A percentile compares a stretch with the other conserved stretches of the same genome.
phyloP scores from a whole-genome alignment of 2,888 invertebrate species.

The Pardosa pseudoannulata region DNA sequence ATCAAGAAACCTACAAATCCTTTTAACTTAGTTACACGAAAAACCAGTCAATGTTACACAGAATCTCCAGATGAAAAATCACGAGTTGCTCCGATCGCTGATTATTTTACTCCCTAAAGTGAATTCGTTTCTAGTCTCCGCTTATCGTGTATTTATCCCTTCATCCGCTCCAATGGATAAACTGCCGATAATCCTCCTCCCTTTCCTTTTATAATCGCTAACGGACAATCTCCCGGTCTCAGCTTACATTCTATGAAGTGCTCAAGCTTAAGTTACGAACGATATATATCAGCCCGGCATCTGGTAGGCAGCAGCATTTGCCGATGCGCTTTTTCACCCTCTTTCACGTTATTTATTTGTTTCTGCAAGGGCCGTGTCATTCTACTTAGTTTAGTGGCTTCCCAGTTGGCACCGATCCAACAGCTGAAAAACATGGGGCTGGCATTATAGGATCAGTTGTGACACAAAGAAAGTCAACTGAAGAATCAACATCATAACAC shows the following conservation, averaged over 20 bases:
- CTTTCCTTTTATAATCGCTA: slow-evolving; percentile 5
- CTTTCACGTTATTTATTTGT: slow-evolving; percentile 33
- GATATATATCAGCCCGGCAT: slow-evolving; percentile 35
- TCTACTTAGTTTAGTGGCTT: slow-evolving; percentile 41
- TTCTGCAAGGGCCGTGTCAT: not conserved
- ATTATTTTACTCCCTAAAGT: not conserved
- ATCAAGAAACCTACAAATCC: too few species aligned
- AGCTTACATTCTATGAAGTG: slow-evolving; percentile 44
- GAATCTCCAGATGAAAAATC: too few species aligned
- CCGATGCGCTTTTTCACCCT: slow-evolving; percentile 21
- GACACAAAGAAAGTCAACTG: slow-evolving; percentile 32
- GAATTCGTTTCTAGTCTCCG: not conserved
- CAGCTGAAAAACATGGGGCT: slow-evolving; percentile 7
- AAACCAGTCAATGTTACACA: too few species aligned
- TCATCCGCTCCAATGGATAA: not conserved
- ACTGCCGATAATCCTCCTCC: not conserved
- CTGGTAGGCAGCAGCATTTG: slow-evolving; percentile 49
- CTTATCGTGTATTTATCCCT: not conserved
- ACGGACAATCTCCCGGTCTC: slow-evolving; percentile 18
- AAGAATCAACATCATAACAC: slow-evolving; percentile 17
- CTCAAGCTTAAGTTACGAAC: slow-evolving; percentile 31
- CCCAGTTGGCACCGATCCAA: slow-evolving; percentile 51
- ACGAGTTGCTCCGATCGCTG: not conserved
- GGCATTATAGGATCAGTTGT: slow-evolving; percentile 25
- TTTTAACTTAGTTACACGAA: too few species aligned